Conservation (phyloP, 37 sponge, comb jelly and placozoan species). For the Beroe ovata region DNA sequence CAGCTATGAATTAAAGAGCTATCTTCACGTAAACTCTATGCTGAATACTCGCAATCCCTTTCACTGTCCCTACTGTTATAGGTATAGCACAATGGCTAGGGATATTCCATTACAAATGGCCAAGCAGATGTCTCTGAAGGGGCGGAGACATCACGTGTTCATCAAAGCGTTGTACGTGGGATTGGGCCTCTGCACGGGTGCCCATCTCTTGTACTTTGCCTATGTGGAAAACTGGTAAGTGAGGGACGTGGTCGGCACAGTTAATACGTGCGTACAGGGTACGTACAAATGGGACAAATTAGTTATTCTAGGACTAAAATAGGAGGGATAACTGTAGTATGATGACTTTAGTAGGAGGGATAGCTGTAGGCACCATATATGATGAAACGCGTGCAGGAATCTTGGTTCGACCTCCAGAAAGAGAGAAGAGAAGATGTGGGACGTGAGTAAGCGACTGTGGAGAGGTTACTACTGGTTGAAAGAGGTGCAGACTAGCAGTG, state of each 20-base stretch:
- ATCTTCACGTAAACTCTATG: too few species aligned
- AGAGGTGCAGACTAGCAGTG: background rate
- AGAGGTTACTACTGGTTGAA: background rate
- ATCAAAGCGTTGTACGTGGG: background rate
- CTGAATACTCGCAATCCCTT: too few species aligned
- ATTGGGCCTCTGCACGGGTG: background rate
- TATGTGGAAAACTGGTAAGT: conserved; percentile 21
- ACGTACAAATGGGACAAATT: too few species aligned
- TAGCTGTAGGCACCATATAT: too few species aligned
- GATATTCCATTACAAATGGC: conserved; percentile 15
- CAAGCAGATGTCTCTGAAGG: conserved; percentile 34
- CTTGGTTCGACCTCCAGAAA: background rate
- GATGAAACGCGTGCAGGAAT: too few species aligned
- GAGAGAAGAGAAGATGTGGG: conserved; percentile 43
- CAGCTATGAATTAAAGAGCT: too few species aligned
- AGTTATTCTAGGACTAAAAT: too few species aligned
- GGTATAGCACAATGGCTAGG: background rate
- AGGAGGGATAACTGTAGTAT: too few species aligned
- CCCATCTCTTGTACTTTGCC: background rate
- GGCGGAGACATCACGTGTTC: background rate
- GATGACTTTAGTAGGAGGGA: too few species aligned
- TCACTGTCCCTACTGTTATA: too few species aligned
- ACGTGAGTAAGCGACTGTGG: conserved; percentile 12
- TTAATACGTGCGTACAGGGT: too few species aligned
- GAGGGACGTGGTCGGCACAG: too few species aligned